These are phyloP conservation scores for Leptura quadrifasciata DNA, from an alignment of 2,888 invertebrate species.

Conservation along the genomic window DNA sequence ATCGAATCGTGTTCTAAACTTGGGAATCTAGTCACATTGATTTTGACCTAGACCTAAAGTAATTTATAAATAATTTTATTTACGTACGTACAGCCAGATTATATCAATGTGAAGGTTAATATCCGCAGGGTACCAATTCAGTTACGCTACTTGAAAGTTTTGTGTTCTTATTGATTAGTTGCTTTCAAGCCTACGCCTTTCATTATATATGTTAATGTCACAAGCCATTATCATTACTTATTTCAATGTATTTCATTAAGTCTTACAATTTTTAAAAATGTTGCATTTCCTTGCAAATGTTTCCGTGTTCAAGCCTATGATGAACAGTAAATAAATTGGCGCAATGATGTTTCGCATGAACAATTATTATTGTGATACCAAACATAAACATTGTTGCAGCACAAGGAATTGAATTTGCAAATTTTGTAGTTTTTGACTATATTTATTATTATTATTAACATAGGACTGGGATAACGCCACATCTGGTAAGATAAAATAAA, in stretches of 20 bases:
- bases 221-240: background rate
- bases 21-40: constrained; percentile 8
- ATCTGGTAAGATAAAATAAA: too few relatives aligned
- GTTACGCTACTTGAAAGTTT: constrained; percentile 18
- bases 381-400: too few relatives aligned
- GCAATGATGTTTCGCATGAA: too few relatives aligned
- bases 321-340: too few relatives aligned
- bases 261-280: background rate
- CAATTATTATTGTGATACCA: too few relatives aligned
- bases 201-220: background rate
- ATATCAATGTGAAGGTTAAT: constrained; percentile 42
- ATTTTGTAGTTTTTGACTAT: too few relatives aligned
- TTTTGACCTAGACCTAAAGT: constrained; percentile 28
- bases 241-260: background rate
- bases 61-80: constrained; percentile 5
- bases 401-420: too few relatives aligned
- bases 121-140: constrained; percentile 11
- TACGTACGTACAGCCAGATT: constrained; percentile 11
- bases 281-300: background rate
- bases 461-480: too few relatives aligned
- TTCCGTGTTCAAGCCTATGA: background rate
- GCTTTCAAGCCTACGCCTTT: background rate
- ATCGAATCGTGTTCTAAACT: background rate
- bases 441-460: too few relatives aligned
- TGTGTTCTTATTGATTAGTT: constrained; percentile 3